Conservation (phyloP, 2,888 invertebrate species). For the Euplagia quadripunctaria region DNA sequence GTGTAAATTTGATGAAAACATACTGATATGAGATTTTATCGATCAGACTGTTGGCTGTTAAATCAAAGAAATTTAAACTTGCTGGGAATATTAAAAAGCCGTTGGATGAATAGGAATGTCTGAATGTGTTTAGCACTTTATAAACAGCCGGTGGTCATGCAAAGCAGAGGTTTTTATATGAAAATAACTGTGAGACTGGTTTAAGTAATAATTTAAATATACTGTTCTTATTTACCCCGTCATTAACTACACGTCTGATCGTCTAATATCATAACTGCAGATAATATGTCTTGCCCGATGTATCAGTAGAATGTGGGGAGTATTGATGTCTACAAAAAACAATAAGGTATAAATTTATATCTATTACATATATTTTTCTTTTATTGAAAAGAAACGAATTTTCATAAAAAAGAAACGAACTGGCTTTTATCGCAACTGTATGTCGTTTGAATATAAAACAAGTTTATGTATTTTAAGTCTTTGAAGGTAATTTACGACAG, state of each 20-base stretch:
- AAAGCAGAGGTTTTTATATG: constrained; percentile 59
- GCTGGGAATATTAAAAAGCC: constrained; percentile 16
- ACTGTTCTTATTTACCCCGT: constrained; percentile 23
- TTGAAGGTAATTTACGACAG: constrained; percentile 37
- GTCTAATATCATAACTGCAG: constrained; percentile 34
- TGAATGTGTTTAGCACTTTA: constrained; percentile 48
- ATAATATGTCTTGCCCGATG: constrained; percentile 16
- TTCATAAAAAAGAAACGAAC: constrained; percentile 20
- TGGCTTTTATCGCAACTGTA: constrained; percentile 41
- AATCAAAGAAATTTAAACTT: background rate
- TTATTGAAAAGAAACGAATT: no score
- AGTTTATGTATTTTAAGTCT: constrained; percentile 27
- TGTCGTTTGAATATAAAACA: constrained; percentile 39
- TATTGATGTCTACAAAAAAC: no score
- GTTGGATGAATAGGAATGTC: constrained; percentile 35
- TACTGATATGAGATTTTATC: no score
- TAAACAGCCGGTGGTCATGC: constrained; percentile 53
- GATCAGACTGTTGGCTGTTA: no score
- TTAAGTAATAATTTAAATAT: constrained; percentile 46
- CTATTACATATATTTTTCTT: no score
- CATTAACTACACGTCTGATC: constrained; percentile 27
- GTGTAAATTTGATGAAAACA: no score
- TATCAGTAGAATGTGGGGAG: background rate
- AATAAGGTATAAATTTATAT: no score
- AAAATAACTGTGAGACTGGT: constrained; percentile 62